Base-by-base conservation (phyloP, 2,797 vertebrate species). In the Poeciliopsis infans region DNA sequence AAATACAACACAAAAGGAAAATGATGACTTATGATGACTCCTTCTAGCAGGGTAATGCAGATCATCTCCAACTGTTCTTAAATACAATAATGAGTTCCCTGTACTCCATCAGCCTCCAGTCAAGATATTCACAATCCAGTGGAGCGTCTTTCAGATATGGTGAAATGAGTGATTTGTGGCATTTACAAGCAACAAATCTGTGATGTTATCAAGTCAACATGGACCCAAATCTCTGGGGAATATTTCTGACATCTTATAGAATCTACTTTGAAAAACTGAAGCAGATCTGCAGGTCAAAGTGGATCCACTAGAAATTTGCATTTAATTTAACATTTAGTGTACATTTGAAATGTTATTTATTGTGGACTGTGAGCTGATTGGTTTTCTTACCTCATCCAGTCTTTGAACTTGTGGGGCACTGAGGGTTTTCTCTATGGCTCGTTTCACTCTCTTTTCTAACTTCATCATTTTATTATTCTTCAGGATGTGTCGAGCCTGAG, bases 381-480 rank as follows among this genome's bases (percentile, higher is more conserved):
- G 46, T 25, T 6, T 47, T 79, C 85, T 93, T 87, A 96, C 96
- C 92, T 95, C 93, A 45, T 91, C 89, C 15, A 96, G 87, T 77
- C 80, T 91, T 72, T 89, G 76, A 33, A 96, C 87, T 86, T 94
- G 94, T 10, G 95, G 96, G 28, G 95, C 95, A 15, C 86, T 89
- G 28, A 96, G 94, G 8, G 96, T 96, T 91, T 95, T 95, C 72
- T 95, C 93, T 20, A 96, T 95, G 47, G 95, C 95, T 47, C 84
- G 79, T 77, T 89, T 94, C 16, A 95, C 93, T 71, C 89, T 91
- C 13, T 85, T 90, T 55, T 95, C 90, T 45, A 95, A 87, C 57
- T 25, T 89, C 45, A 86, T 89, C 79, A 90, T 80, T 5, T 75
- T 85, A 83, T 85, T 95, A 41, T 74, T 93, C 85, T 94, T 95